Evolutionary conservation across 2,113 vertebrate species (phyloP).

Genomic region (Vulpes vulpes): DNA sequence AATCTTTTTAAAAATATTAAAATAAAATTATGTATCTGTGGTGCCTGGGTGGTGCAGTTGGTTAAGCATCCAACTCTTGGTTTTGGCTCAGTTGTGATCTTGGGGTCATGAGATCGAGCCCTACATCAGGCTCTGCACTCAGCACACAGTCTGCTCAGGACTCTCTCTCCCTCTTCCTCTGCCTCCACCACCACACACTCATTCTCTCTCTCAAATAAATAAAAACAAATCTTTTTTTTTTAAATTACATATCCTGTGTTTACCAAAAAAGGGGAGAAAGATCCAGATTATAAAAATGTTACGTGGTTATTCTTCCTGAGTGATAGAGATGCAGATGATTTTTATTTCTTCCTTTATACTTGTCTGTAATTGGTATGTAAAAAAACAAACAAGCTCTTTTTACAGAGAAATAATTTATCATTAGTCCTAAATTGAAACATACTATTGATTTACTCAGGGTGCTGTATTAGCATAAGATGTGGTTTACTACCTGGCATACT

Average conservation of each 20-base stretch:
- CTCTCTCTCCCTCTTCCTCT: no score
- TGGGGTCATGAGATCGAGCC: no score
- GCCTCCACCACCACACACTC: no score
- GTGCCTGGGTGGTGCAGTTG: no score
- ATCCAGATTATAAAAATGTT: background rate
- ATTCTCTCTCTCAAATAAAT: background rate
- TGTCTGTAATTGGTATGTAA: background rate
- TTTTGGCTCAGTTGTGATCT: no score
- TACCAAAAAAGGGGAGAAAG: background rate
- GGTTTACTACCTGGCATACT: background rate
- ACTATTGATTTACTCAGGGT: background rate
- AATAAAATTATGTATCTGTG: no score
- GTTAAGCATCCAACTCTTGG: no score
- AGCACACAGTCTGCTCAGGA: no score
- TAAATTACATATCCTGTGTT: background rate
- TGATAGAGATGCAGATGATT: background rate
- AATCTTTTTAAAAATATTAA: no score
- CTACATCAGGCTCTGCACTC: no score
- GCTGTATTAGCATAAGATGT: background rate
- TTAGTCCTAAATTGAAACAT: background rate
- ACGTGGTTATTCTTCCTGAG: background rate
- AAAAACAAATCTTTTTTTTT: background rate
- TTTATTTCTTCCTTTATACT: conserved; percentile 11
- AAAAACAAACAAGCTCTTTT: background rate
- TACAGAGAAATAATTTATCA: background rate